Evolutionary conservation across 2,888 invertebrate genomes (phyloP).

Genomic region (Patella ulyssiponensis): DNA sequence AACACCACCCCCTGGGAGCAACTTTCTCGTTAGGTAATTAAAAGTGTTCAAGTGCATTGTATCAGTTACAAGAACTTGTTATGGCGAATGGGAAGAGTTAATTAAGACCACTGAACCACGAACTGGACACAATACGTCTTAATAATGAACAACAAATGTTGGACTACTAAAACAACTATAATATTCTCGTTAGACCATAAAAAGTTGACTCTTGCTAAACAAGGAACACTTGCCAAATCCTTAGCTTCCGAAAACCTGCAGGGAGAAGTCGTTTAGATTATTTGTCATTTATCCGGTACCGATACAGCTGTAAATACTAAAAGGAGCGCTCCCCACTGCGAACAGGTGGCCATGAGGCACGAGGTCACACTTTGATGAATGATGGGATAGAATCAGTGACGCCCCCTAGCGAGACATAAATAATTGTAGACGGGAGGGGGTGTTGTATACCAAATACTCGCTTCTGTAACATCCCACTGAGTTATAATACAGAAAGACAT

Average conservation of each 20-base stretch:
- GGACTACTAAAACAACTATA: neutral
- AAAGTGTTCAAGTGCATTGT: neutral
- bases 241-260: no score
- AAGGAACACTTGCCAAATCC: neutral
- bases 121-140: neutral
- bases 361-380: neutral
- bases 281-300: neutral
- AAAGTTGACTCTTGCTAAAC: neutral
- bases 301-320: neutral
- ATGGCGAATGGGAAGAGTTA: neutral
- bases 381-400: neutral
- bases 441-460: neutral
- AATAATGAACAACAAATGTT: neutral
- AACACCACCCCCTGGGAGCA: neutral
- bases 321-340: neutral
- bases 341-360: neutral
- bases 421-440: neutral
- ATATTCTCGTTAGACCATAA: neutral
- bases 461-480: neutral
- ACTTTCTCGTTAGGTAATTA: neutral
- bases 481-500: neutral
- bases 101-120: neutral
- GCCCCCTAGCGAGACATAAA: neutral
- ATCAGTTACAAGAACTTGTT: neutral
- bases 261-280: no score